A percentile compares a stretch with the other conserved stretches of the same genome.
phyloP scores from a whole-genome alignment of 2,888 invertebrate species.

The Limenitis camilla region DNA sequence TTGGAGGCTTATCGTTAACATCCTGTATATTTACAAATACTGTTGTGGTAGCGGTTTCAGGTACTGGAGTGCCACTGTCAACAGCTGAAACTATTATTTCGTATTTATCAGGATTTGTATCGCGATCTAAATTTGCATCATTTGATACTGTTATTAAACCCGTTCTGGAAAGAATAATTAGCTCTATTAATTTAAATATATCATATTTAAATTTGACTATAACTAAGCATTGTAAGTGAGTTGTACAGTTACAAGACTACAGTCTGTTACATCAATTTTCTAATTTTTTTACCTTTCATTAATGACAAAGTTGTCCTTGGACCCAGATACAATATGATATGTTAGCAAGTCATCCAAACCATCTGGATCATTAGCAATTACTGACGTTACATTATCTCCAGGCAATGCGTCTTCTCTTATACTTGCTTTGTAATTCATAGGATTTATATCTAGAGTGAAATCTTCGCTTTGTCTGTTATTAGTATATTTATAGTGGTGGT shows the following conservation, averaged over 20 bases:
- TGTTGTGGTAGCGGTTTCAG: constrained; percentile 85
- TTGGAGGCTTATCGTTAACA: constrained; percentile 88
- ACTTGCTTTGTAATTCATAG: constrained; percentile 81
- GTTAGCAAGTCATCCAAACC: constrained; percentile 80
- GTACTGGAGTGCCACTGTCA: constrained; percentile 82
- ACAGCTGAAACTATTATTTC: constrained; percentile 83
- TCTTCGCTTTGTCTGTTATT: constrained; percentile 51
- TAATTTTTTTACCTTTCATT: constrained; percentile 75
- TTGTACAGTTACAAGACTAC: background rate
- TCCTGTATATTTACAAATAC: constrained; percentile 82
- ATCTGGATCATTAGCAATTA: constrained; percentile 85
- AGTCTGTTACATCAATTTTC: background rate
- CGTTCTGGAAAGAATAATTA: constrained; percentile 62
- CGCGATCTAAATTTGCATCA: constrained; percentile 82
- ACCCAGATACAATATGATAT: constrained; percentile 82
- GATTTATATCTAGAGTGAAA: constrained; percentile 74
- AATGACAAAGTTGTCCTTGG: constrained; percentile 85
- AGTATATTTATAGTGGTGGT: constrained; percentile 72
- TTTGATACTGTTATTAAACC: constrained; percentile 82
- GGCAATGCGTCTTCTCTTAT: constrained; percentile 81
- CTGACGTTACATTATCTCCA: constrained; percentile 80
- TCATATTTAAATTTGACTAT: background rate
- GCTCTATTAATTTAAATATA: no score
- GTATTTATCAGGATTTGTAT: constrained; percentile 78
- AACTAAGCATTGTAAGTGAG: no score